Percentiles rank a stretch among this genome's conserved stretches.
Conservation (phyloP, 2,888 invertebrate genomes). For the Drosophila aldrichi region DNA sequence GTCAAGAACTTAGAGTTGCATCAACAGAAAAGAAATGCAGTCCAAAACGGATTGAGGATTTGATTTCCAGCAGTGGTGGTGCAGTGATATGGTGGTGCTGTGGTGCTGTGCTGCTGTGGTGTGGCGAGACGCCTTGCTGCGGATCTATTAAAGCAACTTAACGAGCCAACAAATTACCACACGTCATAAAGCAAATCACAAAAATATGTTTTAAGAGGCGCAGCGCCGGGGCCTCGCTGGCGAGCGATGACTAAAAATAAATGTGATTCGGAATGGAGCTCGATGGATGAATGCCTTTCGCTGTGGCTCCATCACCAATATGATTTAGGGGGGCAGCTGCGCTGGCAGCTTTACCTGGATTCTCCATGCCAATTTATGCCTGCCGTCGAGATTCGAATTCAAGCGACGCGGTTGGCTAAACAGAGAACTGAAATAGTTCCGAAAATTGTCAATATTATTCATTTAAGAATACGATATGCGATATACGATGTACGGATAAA, state of each 20-base stretch:
- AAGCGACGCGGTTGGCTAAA: constrained; percentile 13
- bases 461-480: not conserved
- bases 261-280: constrained; percentile 8
- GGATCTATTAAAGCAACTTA: constrained; percentile 73
- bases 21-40: constrained; percentile 21
- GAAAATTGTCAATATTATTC: no score
- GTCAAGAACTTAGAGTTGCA: constrained; percentile 27
- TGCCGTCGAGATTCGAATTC: not conserved
- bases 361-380: constrained; percentile 49
- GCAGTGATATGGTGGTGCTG: not conserved
- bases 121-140: not conserved
- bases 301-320: constrained; percentile 59
- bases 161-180: constrained; percentile 85
- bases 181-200: constrained; percentile 82
- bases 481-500: not conserved
- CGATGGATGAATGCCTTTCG: constrained; percentile 16
- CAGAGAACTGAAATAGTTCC: not conserved
- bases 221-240: constrained; percentile 11
- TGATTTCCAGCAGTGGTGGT: not conserved
- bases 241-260: constrained; percentile 48
- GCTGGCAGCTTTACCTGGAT: constrained; percentile 44
- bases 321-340: constrained; percentile 80
- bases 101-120: not conserved
- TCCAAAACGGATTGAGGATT: constrained; percentile 30
- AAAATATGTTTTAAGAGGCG: constrained; percentile 41